Conservation (phyloP, 92 coral and sea anemone genomes). For the Heteractis magnifica region DNA sequence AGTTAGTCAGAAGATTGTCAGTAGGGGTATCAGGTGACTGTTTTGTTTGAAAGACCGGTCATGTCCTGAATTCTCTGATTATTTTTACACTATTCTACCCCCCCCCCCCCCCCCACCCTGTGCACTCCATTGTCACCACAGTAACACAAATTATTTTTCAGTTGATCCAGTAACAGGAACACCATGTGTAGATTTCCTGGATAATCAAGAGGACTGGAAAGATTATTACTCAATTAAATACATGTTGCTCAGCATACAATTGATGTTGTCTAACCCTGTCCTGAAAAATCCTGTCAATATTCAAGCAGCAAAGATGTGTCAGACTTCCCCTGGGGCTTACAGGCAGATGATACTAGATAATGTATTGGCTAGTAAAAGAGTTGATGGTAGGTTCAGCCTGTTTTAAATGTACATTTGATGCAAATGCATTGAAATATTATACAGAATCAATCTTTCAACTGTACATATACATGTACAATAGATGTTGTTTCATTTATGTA, state of each 20-base stretch:
- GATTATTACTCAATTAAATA: constrained; percentile 68
- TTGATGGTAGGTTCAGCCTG: constrained; percentile 65
- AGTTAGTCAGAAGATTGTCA: no score
- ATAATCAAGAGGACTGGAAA: constrained; percentile 68
- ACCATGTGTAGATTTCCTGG: constrained; percentile 91
- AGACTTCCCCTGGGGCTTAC: constrained; percentile 54
- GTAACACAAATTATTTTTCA: constrained; percentile 10
- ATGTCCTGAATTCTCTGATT: no score
- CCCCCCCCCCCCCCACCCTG: no score
- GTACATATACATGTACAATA: no score
- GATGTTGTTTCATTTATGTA: background rate
- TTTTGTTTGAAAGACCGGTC: no score
- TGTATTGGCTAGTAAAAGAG: constrained; percentile 88
- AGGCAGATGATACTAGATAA: constrained; percentile 80
- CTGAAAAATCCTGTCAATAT: constrained; percentile 67
- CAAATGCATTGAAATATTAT: background rate
- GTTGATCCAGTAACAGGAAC: constrained; percentile 83
- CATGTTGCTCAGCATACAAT: constrained; percentile 83
- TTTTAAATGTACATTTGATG: background rate
- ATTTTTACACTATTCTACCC: no score
- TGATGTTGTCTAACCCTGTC: constrained; percentile 82
- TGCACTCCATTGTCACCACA: background rate
- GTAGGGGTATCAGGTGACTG: no score
- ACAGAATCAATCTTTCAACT: no score
- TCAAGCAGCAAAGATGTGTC: constrained; percentile 77